A percentile compares a stretch with the other conserved stretches of the same genome.
phyloP scores from a whole-genome alignment of 2,888 invertebrate genomes.

The Siphonodentalium dalli region DNA sequence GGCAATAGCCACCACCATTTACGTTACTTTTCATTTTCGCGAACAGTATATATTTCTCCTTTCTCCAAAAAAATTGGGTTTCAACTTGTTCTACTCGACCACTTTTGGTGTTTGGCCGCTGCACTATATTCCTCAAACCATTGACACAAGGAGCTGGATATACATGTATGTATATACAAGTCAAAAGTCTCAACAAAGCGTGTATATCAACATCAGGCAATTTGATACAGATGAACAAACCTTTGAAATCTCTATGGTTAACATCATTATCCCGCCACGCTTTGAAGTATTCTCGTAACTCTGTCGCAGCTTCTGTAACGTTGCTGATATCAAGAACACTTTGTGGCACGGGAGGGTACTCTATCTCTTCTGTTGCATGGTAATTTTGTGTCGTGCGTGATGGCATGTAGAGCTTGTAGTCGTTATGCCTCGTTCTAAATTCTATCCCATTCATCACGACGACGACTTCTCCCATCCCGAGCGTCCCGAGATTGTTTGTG shows the following conservation, averaged over 20 bases:
- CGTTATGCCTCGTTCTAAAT: conserved; percentile 57
- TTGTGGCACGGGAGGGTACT: conserved; percentile 48
- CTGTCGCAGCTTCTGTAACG: conserved; percentile 36
- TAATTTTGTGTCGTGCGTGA: conserved; percentile 27
- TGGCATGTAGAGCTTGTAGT: conserved; percentile 49
- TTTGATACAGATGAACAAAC: no score
- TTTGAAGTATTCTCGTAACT: conserved; percentile 53
- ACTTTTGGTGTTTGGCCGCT: no score
- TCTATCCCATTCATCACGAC: conserved; percentile 53
- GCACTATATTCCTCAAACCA: no score
- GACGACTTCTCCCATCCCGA: conserved; percentile 46
- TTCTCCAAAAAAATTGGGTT: no score
- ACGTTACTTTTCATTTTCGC: no score
- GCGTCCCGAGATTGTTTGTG: conserved; percentile 44
- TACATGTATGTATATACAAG: no score
- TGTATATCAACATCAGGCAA: no score
- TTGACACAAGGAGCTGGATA: no score
- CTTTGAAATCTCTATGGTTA: conserved; percentile 25
- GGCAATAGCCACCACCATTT: no score
- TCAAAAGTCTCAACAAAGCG: no score
- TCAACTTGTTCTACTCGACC: no score
- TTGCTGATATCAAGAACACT: conserved; percentile 35
- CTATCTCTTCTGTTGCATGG: conserved; percentile 41
- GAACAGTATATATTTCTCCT: no score
- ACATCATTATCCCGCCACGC: conserved; percentile 47